Evolutionary conservation across 2,888 invertebrate species (phyloP).

Genomic region (Drosophila neonasuta): DNA sequence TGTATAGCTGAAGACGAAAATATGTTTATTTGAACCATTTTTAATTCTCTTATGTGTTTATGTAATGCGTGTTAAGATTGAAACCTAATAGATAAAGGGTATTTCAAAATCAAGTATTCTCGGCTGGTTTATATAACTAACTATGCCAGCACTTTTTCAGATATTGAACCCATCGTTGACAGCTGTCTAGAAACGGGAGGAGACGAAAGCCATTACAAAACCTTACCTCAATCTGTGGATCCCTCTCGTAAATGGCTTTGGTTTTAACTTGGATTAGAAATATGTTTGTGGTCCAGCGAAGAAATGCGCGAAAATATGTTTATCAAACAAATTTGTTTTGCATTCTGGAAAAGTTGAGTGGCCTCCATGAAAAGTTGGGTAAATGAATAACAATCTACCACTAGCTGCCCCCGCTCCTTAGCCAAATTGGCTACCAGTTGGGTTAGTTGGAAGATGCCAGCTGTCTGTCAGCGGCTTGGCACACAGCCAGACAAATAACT

Average conservation of each 20-base stretch:
- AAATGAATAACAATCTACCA: slow-evolving; percentile 44
- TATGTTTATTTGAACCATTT: too few species aligned
- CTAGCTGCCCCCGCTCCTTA: not conserved
- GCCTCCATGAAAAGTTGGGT: slow-evolving; percentile 40
- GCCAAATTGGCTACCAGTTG: not conserved
- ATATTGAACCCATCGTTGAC: too few species aligned
- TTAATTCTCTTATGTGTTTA: too few species aligned
- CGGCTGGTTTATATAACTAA: too few species aligned
- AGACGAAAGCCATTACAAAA: not conserved
- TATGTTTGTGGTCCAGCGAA: slow-evolving; percentile 38
- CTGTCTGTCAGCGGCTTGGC: slow-evolving; percentile 47
- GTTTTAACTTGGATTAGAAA: not conserved
- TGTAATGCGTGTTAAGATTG: too few species aligned
- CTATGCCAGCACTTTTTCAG: too few species aligned
- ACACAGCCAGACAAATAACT: slow-evolving; percentile 31
- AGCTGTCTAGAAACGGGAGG: too few species aligned
- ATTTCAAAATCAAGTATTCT: too few species aligned
- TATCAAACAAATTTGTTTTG: slow-evolving; percentile 54
- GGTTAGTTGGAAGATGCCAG: slow-evolving; percentile 23
- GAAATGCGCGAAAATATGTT: slow-evolving; percentile 55
- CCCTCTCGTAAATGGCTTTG: not conserved
- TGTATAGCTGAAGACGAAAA: too few species aligned
- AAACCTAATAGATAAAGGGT: too few species aligned
- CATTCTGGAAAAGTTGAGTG: slow-evolving; percentile 19
- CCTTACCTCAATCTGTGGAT: not conserved